These are phyloP conservation scores for Acrobeloides nanus DNA, from an alignment of 2,888 invertebrate species.

Conservation along the genomic window DNA sequence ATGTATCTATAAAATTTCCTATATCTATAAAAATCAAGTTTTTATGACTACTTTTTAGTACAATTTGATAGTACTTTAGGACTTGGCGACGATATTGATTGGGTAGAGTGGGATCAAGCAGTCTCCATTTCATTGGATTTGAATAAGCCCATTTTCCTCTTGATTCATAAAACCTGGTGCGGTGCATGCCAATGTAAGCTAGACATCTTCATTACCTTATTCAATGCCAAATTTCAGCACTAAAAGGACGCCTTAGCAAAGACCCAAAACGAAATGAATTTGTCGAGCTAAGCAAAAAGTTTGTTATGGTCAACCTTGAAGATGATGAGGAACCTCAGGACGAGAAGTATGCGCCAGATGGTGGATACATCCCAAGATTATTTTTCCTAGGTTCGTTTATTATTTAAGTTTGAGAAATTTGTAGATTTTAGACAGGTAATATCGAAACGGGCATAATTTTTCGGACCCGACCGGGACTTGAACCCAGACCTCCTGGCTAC, in stretches of 20 bases:
- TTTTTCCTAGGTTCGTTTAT: slow-evolving; percentile 22
- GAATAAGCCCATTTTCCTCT: slow-evolving; percentile 56
- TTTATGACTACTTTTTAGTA: too few relatives aligned
- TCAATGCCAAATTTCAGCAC: slow-evolving; percentile 22
- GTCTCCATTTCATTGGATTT: slow-evolving; percentile 42
- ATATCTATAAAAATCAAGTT: too few relatives aligned
- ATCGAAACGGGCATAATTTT: too few relatives aligned
- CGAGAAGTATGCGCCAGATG: slow-evolving; percentile 56
- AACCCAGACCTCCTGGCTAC: too few relatives aligned
- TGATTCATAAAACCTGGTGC: slow-evolving; percentile 59
- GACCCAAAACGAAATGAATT: slow-evolving; percentile 53
- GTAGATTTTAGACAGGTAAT: too few relatives aligned
- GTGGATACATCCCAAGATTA: slow-evolving; percentile 38
- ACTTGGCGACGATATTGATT: slow-evolving; percentile 46
- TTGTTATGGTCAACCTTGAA: slow-evolving; percentile 56
- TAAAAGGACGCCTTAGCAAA: slow-evolving; percentile 40
- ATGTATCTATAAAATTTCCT: too few relatives aligned
- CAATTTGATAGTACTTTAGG: too few relatives aligned
- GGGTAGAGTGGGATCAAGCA: slow-evolving; percentile 46
- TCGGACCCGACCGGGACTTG: too few relatives aligned
- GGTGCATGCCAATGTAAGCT: slow-evolving; percentile 56
- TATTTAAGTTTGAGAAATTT: slow-evolving; percentile 3
- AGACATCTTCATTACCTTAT: neutral
- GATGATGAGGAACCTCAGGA: slow-evolving; percentile 58
- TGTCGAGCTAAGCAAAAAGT: slow-evolving; percentile 51